phyloP scores from a whole-genome alignment of 2,888 invertebrate genomes.

The Flexamia atlantica region DNA sequence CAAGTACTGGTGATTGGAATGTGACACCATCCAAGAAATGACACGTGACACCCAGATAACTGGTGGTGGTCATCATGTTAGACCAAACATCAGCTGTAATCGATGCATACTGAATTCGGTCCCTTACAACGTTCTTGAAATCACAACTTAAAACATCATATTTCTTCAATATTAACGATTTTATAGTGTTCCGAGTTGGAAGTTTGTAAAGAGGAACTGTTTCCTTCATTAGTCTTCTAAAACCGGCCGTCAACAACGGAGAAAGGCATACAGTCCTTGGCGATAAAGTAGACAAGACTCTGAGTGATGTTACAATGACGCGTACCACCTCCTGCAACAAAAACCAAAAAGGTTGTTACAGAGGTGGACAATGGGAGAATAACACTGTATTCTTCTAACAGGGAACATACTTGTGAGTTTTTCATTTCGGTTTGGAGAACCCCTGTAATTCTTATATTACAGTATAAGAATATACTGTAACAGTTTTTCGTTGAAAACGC shows the following conservation, averaged over 20 bases:
- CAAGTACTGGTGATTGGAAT: conserved; percentile 43
- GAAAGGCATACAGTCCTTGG: conserved; percentile 40
- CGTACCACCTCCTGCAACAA: conserved; percentile 17
- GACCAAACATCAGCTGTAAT: conserved; percentile 51
- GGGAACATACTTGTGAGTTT: too few relatives aligned
- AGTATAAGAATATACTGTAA: too few relatives aligned
- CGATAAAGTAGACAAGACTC: conserved; percentile 8
- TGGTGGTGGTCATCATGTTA: conserved; percentile 44
- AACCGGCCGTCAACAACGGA: conserved; percentile 36
- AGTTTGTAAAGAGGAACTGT: conserved; percentile 39
- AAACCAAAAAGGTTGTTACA: background rate
- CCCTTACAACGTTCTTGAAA: too few relatives aligned
- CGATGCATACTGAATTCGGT: background rate
- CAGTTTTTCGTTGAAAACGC: too few relatives aligned
- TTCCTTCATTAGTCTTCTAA: conserved; percentile 39
- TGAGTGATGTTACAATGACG: conserved; percentile 41
- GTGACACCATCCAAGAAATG: conserved; percentile 31
- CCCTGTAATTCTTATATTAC: too few relatives aligned
- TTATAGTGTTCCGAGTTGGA: background rate
- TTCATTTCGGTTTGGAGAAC: too few relatives aligned
- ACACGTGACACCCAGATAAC: conserved; percentile 34
- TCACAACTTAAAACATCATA: too few relatives aligned
- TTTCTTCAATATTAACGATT: too few relatives aligned
- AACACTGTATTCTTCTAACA: too few relatives aligned
- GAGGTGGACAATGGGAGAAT: too few relatives aligned